Evolutionary conservation across 92 coral and sea anemone genomes (phyloP), one percentile per base, ranked within the genome.

Genomic region (Porites cylindrica): DNA sequence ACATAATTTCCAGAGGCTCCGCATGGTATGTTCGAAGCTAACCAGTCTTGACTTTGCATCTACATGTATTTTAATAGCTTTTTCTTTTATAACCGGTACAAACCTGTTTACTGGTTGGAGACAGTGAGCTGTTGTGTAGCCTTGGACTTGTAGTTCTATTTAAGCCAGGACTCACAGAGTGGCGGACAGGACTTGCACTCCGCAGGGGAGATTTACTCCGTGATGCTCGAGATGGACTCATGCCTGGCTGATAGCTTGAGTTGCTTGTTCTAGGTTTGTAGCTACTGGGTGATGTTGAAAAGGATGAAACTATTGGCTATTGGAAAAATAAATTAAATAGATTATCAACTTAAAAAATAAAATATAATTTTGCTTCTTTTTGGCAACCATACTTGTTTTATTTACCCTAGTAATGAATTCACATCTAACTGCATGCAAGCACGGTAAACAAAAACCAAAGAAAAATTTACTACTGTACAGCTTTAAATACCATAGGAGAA

Each of bases 31-130:
- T 38, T 38, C 47, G 6, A 38, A 38, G 47, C 7, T 38, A 38
- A 38, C 5, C 47, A 38, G 47, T 38, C 47, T 38, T 38, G 47
- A 38, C 47, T 38, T 38, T 14, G 13, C 61, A 56, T 10, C 61
- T 56, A 54, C 60, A 54, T 10, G 60, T 54, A 56, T 14, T 14
- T 14, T 29, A 29, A 29, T 29, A 38, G 47, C 47, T 4, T 38
- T 38, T 38, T 38, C 61, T 10, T 10, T 56, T 56, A 10, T 14
- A 10, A 23, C 20, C 47, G 26, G 60, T 70, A 38, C 70, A 32
- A 75, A 95, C 99, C 98, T 95, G 99, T 91, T 95, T 95, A 52
- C 66, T 81, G 23, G 96, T 98, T 19, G 98, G 96, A 50, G 93
- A 79, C 20, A 95, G 84, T 7, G 96, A 93, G 47, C 88, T 86